Evolutionary conservation across 2,888 invertebrate genomes (phyloP).

Genomic region (Oligia fasciuncula): DNA sequence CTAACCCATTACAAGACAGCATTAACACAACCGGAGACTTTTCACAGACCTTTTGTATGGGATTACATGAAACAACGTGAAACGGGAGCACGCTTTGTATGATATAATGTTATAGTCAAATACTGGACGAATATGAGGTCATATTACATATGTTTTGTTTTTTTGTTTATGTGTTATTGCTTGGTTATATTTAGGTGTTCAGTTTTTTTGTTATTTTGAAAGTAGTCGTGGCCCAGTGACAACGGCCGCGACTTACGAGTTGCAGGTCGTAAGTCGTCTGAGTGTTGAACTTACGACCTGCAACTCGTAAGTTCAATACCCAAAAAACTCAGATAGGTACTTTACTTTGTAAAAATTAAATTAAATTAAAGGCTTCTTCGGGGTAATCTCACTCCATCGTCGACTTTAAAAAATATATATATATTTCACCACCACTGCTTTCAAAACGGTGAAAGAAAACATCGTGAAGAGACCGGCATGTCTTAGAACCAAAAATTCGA

Average conservation of each 20-base stretch:
- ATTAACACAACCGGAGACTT: slow-evolving; percentile 11
- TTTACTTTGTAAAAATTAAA: background rate
- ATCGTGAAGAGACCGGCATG: background rate
- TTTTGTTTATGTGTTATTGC: background rate
- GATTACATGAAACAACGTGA: slow-evolving; percentile 24
- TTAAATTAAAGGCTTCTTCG: too few species aligned
- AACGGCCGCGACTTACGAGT: background rate
- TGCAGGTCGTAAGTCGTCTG: too few species aligned
- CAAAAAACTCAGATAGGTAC: background rate
- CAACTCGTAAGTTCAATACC: too few species aligned
- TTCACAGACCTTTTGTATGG: slow-evolving; percentile 40
- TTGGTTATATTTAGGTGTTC: background rate
- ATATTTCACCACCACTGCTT: background rate
- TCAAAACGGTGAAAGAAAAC: background rate
- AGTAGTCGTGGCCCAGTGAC: background rate
- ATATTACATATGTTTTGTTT: background rate
- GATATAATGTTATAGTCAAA: slow-evolving; percentile 45
- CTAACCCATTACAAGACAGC: slow-evolving; percentile 7
- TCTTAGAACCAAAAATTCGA: background rate
- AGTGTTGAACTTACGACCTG: too few species aligned
- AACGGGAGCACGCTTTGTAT: slow-evolving; percentile 49
- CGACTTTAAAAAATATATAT: too few species aligned
- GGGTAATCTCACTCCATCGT: too few species aligned
- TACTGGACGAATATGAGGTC: slow-evolving; percentile 17
- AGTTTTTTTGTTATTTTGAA: background rate